Conservation (phyloP, 2,113 vertebrate species). For the Charadrius vociferus region DNA sequence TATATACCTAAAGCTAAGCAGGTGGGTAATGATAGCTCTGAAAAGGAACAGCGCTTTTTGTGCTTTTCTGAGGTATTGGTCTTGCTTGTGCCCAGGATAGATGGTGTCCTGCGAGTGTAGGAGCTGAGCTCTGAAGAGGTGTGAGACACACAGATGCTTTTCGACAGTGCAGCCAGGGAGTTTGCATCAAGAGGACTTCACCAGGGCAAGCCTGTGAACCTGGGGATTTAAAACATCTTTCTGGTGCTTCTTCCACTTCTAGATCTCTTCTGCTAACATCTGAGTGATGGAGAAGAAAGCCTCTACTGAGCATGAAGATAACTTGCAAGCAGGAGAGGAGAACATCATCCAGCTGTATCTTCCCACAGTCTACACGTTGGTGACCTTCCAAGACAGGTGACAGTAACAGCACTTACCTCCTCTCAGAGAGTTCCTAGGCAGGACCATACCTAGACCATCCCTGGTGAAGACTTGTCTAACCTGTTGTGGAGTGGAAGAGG, state of each 20-base stretch:
- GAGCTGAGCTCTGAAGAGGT: background rate
- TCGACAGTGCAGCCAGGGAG: rapidly evolving
- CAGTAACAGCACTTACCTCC: background rate
- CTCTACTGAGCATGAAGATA: background rate
- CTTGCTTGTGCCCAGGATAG: background rate
- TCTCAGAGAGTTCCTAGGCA: background rate
- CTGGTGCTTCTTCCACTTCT: background rate
- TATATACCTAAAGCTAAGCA: background rate
- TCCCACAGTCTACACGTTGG: background rate
- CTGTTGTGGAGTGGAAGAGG: background rate
- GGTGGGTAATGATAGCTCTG: background rate
- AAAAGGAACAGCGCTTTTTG: background rate
- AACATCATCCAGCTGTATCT: background rate
- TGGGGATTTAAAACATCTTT: background rate
- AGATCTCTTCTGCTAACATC: background rate
- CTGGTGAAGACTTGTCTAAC: background rate
- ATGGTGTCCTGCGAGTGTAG: background rate
- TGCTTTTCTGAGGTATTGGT: background rate
- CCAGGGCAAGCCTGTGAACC: background rate
- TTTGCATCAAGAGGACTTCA: background rate
- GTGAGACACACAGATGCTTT: background rate
- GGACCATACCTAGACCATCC: background rate
- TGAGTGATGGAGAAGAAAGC: background rate
- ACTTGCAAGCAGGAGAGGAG: background rate
- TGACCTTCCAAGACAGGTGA: background rate